Evolutionary conservation across 2,888 invertebrate species (phyloP).

Genomic region (Chydorus sphaericus): DNA sequence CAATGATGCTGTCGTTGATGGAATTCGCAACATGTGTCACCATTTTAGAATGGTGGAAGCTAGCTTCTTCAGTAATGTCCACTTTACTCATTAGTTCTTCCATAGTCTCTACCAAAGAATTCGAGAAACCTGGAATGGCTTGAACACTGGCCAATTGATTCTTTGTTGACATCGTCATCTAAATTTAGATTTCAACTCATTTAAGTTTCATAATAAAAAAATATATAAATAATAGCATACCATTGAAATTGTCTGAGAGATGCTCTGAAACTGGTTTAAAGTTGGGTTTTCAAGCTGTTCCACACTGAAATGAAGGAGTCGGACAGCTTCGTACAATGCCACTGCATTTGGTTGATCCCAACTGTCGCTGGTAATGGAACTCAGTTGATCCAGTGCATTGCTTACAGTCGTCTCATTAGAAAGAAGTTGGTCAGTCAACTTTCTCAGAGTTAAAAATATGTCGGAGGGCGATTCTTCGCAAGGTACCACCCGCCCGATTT

Average conservation of each 20-base stretch:
- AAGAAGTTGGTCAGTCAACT: background rate
- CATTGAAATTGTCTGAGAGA: background rate
- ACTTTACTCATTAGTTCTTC: slow-evolving; percentile 1
- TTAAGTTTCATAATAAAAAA: background rate
- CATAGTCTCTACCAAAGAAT: background rate
- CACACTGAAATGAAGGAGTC: background rate
- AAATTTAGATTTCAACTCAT: background rate
- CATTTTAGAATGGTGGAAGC: background rate
- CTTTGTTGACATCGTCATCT: background rate
- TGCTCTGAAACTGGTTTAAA: background rate
- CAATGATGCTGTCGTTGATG: background rate
- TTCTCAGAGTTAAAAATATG: background rate
- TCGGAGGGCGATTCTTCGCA: background rate
- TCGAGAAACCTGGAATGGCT: background rate
- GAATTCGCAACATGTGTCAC: background rate
- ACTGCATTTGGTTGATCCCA: background rate
- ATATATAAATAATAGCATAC: background rate
- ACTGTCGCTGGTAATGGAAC: background rate
- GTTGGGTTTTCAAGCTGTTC: background rate
- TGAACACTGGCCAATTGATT: background rate
- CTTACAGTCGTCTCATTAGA: background rate
- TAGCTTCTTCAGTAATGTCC: background rate
- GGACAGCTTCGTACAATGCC: background rate
- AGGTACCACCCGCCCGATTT: too few species aligned
- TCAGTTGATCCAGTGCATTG: background rate